Base-by-base conservation (phyloP, 2,113 vertebrate species). In the Perca schrenkii region DNA sequence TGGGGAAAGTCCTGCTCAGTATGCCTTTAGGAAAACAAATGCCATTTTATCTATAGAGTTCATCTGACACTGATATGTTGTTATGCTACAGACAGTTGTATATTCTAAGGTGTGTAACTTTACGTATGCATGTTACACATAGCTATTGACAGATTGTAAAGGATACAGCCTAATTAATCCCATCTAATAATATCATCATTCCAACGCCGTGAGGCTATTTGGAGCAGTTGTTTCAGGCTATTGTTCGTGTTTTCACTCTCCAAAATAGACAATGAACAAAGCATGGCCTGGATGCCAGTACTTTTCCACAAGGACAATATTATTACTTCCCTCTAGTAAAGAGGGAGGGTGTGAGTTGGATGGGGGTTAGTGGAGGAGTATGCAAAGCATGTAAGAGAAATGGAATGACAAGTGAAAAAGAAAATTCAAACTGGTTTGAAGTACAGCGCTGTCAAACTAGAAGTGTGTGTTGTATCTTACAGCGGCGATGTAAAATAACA, bases 281-380 rank as follows among this genome's bases (percentile, higher is more conserved):
- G 93, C 90, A 31, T 31, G 82, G 90, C 88, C 79, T 77, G 74
- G 62, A 89, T 91, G 93, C 91, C 93, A 93, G 94, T 95, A 95
- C 81, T 95, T 95, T 95, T 95, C 95, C 95, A 95, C 89, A 88
- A 91, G 82, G 86, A 91, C 88, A 91, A 92, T 89, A 93, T 91
- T 79, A 89, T 85, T 83, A 69, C 77, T 92, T 91, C 87, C 84
- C 89, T 89, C 79, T 84, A 74, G 83, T 19, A 86, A 43, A 62
- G 46, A 78, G 83, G 74, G 84, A 66, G 84, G 77, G 76, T 46
- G 25, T 25, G 76, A 77, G 53, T 66, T 1, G 7, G 54, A 56
- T 63, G 50, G 61, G 31, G 63, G 74, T 16, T 46, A 62, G 22
- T 52, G 56, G 54, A 75, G 70, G 62, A 65, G 54, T 36, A 25